These are phyloP conservation scores for Bombyx mori DNA, from an alignment of 1,140 invertebrate genomes.

Conservation along the genomic window DNA sequence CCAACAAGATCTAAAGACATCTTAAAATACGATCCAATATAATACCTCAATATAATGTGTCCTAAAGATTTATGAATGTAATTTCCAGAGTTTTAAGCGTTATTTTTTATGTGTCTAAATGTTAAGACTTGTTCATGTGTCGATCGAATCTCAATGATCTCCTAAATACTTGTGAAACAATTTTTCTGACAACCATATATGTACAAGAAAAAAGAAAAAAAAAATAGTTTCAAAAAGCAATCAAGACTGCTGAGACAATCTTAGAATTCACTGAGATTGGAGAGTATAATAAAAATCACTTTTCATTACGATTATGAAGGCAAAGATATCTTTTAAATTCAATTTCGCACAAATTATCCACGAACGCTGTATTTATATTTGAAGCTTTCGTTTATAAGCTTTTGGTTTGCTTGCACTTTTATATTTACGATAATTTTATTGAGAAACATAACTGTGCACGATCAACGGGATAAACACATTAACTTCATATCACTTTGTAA, in stretches of 20 bases:
- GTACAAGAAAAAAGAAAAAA: too few species aligned
- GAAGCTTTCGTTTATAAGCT: constrained; percentile 1
- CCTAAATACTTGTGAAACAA: too few species aligned
- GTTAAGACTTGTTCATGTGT: constrained; percentile 17
- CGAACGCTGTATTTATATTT: constrained; percentile 7
- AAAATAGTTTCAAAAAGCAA: too few species aligned
- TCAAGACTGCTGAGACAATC: background rate
- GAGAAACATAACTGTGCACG: too few species aligned
- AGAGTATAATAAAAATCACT: constrained; percentile 12
- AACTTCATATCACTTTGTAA: too few species aligned
- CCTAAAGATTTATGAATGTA: constrained; percentile 15
- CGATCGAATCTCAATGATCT: background rate
- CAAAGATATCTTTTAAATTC: constrained; percentile 8
- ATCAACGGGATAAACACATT: too few species aligned
- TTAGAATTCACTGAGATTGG: constrained; percentile 3
- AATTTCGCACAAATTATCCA: constrained; percentile 7
- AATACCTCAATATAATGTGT: background rate
- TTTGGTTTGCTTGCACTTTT: too few species aligned
- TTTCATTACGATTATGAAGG: constrained; percentile 4
- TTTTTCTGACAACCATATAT: too few species aligned
- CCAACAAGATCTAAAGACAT: too few species aligned
- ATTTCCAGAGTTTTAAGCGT: constrained; percentile 17
- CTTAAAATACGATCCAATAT: too few species aligned
- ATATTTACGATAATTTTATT: too few species aligned
- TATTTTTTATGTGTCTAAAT: constrained; percentile 15